Base-by-base conservation (phyloP, 2,888 invertebrate species). In the Onthophagus sagittarius region DNA sequence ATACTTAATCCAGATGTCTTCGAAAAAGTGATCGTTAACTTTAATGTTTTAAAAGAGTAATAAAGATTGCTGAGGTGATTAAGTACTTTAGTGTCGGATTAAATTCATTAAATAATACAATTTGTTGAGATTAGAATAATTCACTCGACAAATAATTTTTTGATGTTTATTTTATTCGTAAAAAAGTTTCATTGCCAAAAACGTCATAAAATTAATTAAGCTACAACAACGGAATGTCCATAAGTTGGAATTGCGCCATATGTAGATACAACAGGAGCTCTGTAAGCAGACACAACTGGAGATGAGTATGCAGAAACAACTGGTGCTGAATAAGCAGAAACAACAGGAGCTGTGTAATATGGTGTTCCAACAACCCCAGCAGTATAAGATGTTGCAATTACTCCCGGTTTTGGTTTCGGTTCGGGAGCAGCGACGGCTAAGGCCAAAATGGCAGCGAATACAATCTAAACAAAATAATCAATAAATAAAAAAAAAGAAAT, bases 401-500 rank as follows among this genome's bases (percentile, higher is more conserved):
- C 5, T 13, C 71, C 75, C 1, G 75, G 73, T 63, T 70, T 71
- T 13, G 76, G 74, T 15, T 64, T 83, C 75, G 78, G 74, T 71
- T 77, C 77, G 63, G 90, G 84, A 80, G 85, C 84, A 75, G 89
- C 86, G 80, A 87, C 78, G 75, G 87, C 84, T 77, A 89, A 14
- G 71, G 88, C 86, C 81, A 88, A 72, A 32, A 88, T 78, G 72
- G 86, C 85, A 77, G 88, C 84, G 69, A 88, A 78, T 74, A 88
- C 81, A 65, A 88, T 79, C 88, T 88, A 82, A 0, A 85, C 85
- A 23, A 73, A 39, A 73, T 31, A 33, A 53, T 62, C 14, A 31
- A 6, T 14, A 70, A 71, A 69, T 39, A 62, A 63, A 31, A 15
- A 70, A 32, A 13, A 15, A 53, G 15, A 5, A n/a, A 14, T 2